A percentile compares a stretch with the other conserved stretches of the same genome.
These are phyloP conservation scores for Drepana falcataria DNA, from an alignment of 2,888 invertebrate genomes.

Conservation along the genomic window DNA sequence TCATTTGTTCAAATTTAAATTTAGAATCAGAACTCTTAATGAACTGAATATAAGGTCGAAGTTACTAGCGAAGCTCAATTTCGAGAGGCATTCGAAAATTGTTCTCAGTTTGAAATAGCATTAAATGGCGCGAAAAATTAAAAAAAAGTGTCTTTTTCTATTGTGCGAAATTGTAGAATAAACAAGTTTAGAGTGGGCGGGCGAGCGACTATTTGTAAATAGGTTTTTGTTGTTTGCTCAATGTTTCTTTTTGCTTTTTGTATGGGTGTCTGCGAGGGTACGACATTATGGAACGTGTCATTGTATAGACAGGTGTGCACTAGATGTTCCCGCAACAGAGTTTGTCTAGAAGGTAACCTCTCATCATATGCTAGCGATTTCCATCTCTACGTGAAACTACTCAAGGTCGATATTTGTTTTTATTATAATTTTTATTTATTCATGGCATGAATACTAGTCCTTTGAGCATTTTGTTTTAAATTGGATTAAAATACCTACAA, in stretches of 20 bases:
- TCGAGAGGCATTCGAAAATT: constrained; percentile 21
- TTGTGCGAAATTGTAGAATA: constrained; percentile 72
- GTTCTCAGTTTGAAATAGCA: constrained; percentile 56
- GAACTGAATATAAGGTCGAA: constrained; percentile 26
- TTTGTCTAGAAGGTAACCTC: no score
- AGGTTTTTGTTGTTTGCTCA: constrained; percentile 66
- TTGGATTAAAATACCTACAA: no score
- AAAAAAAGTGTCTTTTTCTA: constrained; percentile 61
- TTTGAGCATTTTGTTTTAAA: no score
- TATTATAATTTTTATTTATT: no score
- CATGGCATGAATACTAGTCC: no score
- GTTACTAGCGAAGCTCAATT: constrained; percentile 16
- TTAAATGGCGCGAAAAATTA: constrained; percentile 74
- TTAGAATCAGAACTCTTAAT: constrained; percentile 18
- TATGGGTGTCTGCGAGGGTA: constrained; percentile 28
- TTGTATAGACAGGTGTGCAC: constrained; percentile 3
- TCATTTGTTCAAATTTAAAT: constrained; percentile 9
- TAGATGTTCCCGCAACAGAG: constrained; percentile 10
- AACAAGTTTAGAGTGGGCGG: constrained; percentile 79
- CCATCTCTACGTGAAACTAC: no score
- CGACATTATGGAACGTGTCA: constrained; percentile 39
- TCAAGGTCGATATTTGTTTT: no score
- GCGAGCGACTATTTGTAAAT: constrained; percentile 74
- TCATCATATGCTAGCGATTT: no score
- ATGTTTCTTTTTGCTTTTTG: constrained; percentile 40